Conservation (phyloP, 2,797 vertebrate species). For the Notolepis coatsorum region DNA sequence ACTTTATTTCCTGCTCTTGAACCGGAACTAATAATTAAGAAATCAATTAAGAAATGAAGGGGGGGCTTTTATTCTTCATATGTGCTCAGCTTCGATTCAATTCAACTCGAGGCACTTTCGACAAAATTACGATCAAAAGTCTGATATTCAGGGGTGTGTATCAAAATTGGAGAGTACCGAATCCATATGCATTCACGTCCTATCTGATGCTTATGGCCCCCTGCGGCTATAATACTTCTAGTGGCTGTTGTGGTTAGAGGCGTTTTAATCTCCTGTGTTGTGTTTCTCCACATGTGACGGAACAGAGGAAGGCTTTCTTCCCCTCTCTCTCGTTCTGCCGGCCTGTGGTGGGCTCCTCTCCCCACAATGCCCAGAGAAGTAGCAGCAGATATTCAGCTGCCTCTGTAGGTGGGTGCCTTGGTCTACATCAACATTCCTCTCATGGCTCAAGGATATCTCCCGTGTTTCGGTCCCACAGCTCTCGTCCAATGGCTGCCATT, state of each 20-base stretch:
- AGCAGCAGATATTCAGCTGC: slow-evolving; percentile 59
- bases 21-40: no score
- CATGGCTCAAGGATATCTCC: slow-evolving; percentile 74
- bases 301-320: slow-evolving; percentile 58
- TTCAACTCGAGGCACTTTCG: neutral
- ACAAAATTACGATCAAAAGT: neutral
- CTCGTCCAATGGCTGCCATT: slow-evolving; percentile 74
- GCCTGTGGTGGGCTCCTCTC: slow-evolving; percentile 7
- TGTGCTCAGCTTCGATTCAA: no score
- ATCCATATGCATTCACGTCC: no score
- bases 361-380: slow-evolving; percentile 21
- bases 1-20: no score
- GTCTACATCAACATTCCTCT: slow-evolving; percentile 77
- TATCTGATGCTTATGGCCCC: no score
- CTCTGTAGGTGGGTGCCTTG: slow-evolving; percentile 69
- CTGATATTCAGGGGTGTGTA: neutral
- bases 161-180: no score
- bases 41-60: no score
- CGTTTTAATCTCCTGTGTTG: neutral
- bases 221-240: slow-evolving; percentile 16
- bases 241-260: slow-evolving; percentile 17
- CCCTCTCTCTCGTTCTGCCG: slow-evolving; percentile 31
- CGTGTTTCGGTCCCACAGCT: slow-evolving; percentile 81
- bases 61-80: no score
- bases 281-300: slow-evolving; percentile 16